Evolutionary conservation across 1,140 invertebrate genomes (phyloP), one percentile per base, ranked within the genome.

Genomic region (Aphis craccivora): DNA sequence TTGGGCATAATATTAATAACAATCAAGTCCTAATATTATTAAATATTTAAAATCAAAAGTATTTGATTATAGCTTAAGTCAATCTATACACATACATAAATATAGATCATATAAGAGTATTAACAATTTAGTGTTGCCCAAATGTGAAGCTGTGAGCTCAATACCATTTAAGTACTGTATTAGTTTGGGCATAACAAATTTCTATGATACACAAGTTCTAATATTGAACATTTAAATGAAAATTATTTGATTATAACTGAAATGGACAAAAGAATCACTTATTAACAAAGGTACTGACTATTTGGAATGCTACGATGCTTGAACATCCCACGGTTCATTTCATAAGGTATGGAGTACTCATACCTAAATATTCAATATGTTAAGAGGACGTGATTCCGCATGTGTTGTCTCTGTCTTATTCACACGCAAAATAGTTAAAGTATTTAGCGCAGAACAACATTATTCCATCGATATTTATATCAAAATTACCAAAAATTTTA

Each of bases 121-220:
- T 35, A 87, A 45, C 84, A 94, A 20, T 89, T 83, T 83, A 37
- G 40, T 83, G 30, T 89, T 25, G 87, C 88, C 88, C 55, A 76
- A 83, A 76, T 37, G 87, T 48, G 88, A 90, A 93, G 76, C 88
- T 67, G 37, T 53, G 1, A 55, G 4, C 55, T 89, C 48, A 93
- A 81, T 51, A 43, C 51, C 6, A 48, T 93, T 93, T 30, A 84
- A 93, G 91, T 60, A 94, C 40, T 37, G 81, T 93, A 94, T 87
- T 87, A 94, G 83, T 60, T 40, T 40, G 48, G 86, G 51, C 81
- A 67, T 14, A n/a, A 76, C 18, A 6, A 9, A 45, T 8, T 45
- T 7, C 1, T 22, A 45, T 18, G 45, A 86, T 4, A 45, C 1
- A 45, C n/a, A n/a, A 22, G 30, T 22, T 48, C 7, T 45, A 45